These are phyloP conservation scores for Cephalotes varians DNA, from an alignment of 2,888 invertebrate genomes.

Conservation along the genomic window DNA sequence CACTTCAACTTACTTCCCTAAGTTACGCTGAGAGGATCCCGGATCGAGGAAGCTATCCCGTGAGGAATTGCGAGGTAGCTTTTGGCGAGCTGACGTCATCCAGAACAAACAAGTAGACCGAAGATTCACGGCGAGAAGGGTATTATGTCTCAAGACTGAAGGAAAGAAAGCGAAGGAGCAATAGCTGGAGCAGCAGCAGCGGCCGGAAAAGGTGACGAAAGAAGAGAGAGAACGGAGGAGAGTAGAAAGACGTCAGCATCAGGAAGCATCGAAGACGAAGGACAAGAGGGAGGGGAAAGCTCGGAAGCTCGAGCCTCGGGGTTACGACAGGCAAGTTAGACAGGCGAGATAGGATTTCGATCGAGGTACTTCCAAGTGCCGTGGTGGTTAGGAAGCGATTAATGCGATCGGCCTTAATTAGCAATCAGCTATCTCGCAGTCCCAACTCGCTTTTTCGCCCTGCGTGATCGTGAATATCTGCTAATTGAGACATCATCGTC, in stretches of 20 bases:
- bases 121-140: slow-evolving; percentile 50
- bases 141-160: slow-evolving; percentile 64
- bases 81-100: slow-evolving; percentile 69
- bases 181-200: neutral
- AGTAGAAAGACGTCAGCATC: slow-evolving; percentile 14
- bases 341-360: slow-evolving; percentile 48
- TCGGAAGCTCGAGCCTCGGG: slow-evolving; percentile 35
- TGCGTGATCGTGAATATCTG: neutral
- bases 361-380: slow-evolving; percentile 24
- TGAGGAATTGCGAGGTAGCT: slow-evolving; percentile 61
- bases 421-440: slow-evolving; percentile 24
- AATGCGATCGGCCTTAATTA: slow-evolving; percentile 62
- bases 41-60: slow-evolving; percentile 36
- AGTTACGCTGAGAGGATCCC: slow-evolving; percentile 31
- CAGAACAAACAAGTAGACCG: slow-evolving; percentile 67
- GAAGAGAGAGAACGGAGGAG: neutral
- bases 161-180: slow-evolving; percentile 36
- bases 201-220: neutral
- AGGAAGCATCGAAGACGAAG: slow-evolving; percentile 23
- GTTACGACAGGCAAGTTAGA: slow-evolving; percentile 35
- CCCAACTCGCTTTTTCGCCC: slow-evolving; percentile 1
- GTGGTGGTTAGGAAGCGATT: slow-evolving; percentile 44
- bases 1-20: slow-evolving; percentile 45
- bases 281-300: slow-evolving; percentile 9
- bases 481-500: slow-evolving; percentile 13